Percentiles rank a stretch among this genome's conserved stretches.
Conservation (phyloP, 2,888 invertebrate genomes). For the Xestia ashworthii region DNA sequence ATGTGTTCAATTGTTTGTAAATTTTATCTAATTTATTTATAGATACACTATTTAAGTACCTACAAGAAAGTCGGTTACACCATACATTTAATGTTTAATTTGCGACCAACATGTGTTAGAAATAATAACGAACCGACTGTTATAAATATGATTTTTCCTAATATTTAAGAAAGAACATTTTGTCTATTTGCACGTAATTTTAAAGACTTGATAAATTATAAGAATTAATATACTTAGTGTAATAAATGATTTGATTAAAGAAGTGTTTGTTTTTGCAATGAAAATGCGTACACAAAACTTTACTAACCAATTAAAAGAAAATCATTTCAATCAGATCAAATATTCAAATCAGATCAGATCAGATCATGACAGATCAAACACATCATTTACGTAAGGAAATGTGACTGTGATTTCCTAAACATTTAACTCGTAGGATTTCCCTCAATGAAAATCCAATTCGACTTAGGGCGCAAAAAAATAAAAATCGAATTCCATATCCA, state of each 20-base stretch:
- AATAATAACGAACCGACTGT: slow-evolving; percentile 38
- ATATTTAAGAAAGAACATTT: slow-evolving; percentile 57
- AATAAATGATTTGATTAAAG: slow-evolving; percentile 72
- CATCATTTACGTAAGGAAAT: not conserved
- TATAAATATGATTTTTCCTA: slow-evolving; percentile 52
- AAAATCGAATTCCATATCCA: too few relatives aligned
- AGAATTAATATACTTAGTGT: slow-evolving; percentile 69
- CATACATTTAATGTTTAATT: slow-evolving; percentile 49
- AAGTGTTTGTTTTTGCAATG: slow-evolving; percentile 10
- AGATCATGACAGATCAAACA: too few relatives aligned
- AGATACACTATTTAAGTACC: slow-evolving; percentile 29
- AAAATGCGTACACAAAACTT: not conserved
- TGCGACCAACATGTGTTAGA: slow-evolving; percentile 32
- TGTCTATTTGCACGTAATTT: slow-evolving; percentile 79
- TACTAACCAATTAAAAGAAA: not conserved
- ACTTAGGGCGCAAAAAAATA: fast-evolving
- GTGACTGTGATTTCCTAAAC: not conserved
- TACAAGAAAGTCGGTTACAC: slow-evolving; percentile 36
- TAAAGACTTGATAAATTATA: slow-evolving; percentile 81
- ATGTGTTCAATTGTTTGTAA: slow-evolving; percentile 57
- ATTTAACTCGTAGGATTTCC: not conserved
- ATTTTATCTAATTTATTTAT: slow-evolving; percentile 48
- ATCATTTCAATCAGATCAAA: too few relatives aligned
- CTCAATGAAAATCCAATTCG: not conserved
- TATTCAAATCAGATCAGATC: too few relatives aligned